phyloP scores from a whole-genome alignment of 2,797 vertebrate genomes.

The Myotis findleyi region DNA sequence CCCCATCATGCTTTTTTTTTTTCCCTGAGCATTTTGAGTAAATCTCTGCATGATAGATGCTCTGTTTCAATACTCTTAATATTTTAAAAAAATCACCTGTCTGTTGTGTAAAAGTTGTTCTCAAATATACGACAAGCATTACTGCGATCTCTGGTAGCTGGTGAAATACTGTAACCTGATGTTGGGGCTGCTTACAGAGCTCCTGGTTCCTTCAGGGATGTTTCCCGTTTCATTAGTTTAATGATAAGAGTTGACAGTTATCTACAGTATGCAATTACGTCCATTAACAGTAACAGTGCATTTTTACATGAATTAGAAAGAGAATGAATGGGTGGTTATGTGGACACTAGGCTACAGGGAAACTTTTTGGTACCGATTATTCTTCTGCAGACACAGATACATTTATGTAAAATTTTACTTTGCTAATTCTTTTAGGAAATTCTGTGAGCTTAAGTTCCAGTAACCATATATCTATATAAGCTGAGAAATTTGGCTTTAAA shows the following conservation, averaged over 20 bases:
- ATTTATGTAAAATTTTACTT: conserved; percentile 57
- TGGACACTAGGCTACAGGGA: conserved; percentile 34
- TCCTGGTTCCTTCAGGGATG: conserved; percentile 36
- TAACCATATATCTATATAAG: neutral
- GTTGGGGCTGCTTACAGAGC: conserved; percentile 20
- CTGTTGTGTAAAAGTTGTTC: neutral
- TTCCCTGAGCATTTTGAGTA: neutral
- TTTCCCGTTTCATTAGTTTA: conserved; percentile 66
- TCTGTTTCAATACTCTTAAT: neutral
- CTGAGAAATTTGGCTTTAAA: neutral
- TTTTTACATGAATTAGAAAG: conserved; percentile 76
- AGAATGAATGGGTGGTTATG: conserved; percentile 69
- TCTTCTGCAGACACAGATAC: conserved; percentile 21
- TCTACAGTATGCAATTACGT: conserved; percentile 63
- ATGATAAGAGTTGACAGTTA: conserved; percentile 67
- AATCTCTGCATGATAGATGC: neutral
- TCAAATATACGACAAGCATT: neutral
- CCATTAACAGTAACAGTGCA: conserved; percentile 65
- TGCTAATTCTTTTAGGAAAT: conserved; percentile 55
- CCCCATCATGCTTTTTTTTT: neutral
- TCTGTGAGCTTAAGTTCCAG: conserved; percentile 13
- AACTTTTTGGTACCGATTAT: conserved; percentile 49
- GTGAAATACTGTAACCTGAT: neutral
- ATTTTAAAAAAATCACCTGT: neutral
- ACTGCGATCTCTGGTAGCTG: neutral